Evolutionary conservation across 2,113 vertebrate species (phyloP), one percentile per base, ranked within the genome.

Genomic region (Gila orcuttii): DNA sequence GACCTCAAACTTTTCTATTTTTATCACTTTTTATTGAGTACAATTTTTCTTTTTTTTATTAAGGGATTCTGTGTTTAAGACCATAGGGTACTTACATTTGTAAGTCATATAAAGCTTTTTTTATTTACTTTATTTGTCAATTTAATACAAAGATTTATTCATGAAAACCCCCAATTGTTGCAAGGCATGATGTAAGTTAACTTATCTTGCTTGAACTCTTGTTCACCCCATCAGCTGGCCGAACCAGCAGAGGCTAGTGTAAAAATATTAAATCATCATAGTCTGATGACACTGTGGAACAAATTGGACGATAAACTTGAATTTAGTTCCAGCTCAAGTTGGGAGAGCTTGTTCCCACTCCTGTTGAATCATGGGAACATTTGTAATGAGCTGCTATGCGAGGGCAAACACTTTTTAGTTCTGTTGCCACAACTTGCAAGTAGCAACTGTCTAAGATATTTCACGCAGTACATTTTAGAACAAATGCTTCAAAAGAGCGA

Each of bases 251-350:
- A 64, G 73, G 60, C 78, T 74, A 71, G 69, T 87, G 71, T 79
- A 76, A 86, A 85, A 59, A 84, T 75, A 89, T 87, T 59, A 83
- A 89, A 87, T 79, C 59, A 83, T 80, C 82, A 55, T 55, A 78
- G 31, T 55, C 59, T 57, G 79, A 64, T 85, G 86, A 82, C 74
- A 85, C 83, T 59, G 50, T 83, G 83, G 80, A 87, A 87, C 86
- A 87, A 80, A 86, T 89, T 74, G 60, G 66, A 87, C 23, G 82
- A 84, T 89, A 86, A 83, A 86, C 73, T 83, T n/a, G 68, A 85
- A 80, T 80, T 88, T 60, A 82, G 87, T 86, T 89, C 75, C 73
- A 79, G 85, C 75, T 90, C 79, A 60, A 75, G 64, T 79, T 74
- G 73, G 69, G 69, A 68, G 82, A 78, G 83, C 36, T 33, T 33